A percentile compares a stretch with the other conserved stretches of the same genome.
phyloP scores from a whole-genome alignment of 1,140 invertebrate genomes.

The Caenorhabditis elegans region WBcel235 BX284605.5:14417001-14417500 shows the following conservation, averaged over 20 bases:
- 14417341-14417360: neutral
- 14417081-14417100: neutral
- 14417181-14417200: constrained; percentile 8
- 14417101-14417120: neutral
- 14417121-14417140: no score
- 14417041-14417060: neutral
- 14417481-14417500: neutral
- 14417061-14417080: neutral
- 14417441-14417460: neutral
- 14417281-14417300: neutral
- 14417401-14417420: neutral
- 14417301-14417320: neutral
- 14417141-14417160: neutral
- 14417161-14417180: neutral
- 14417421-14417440: neutral
- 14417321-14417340: neutral
- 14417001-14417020: no score
- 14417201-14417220: neutral
- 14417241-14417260: neutral
- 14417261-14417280: neutral
- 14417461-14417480: no score
- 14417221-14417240: constrained; percentile 12
- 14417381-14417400: neutral
- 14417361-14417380: neutral
- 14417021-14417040: no score